Evolutionary conservation across 2,113 vertebrate species (phyloP), one percentile per base, ranked within the genome.

Genomic region (Manacus vitellinus): DNA sequence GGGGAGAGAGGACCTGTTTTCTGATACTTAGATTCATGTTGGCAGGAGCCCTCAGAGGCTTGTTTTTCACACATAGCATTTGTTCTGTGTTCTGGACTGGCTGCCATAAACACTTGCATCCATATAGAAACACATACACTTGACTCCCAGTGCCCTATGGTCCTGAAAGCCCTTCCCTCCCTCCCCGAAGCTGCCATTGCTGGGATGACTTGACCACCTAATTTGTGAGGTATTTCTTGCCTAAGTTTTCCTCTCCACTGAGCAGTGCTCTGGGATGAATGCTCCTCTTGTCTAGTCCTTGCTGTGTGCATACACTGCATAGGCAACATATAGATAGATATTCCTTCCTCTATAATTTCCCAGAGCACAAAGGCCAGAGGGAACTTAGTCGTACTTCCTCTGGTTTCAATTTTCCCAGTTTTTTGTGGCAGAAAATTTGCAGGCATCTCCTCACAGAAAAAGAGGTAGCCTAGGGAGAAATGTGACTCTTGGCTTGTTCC

Each of bases 11-110:
- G 14, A 79, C 16, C 12, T 83, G 31, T 47, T 54, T 82, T 56
- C n/a, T 2, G 2, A 3, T 52, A 9, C 31, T 52, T 73, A 41
- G 28, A 23, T 33, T 25, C 0, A 0, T 0, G 0, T 28, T 63
- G n/a, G 33, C 3, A 72, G 37, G 41, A 75, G 37, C 33, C 30
- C 30, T 56, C 19, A 37, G 46, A 22, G 8, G 18, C 22, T 47
- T 52, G 4, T 52, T 90, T 88, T 74, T 49, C 30, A 39, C 28
- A 25, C 4, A 52, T 7, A 46, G 9, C 10, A 5, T 63, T 84
- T 55, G 11, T 71, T 81, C 47, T 62, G 6, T 46, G 6, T 76
- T 67, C 73, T 71, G 37, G 13, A 17, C 41, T 12, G 8, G 21
- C 44, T 83, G 41, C 74, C 56, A 13, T 1, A 33, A 85, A 52